Evolutionary conservation across 2,113 vertebrate species (phyloP).

Genomic region (Cettia cetti): DNA sequence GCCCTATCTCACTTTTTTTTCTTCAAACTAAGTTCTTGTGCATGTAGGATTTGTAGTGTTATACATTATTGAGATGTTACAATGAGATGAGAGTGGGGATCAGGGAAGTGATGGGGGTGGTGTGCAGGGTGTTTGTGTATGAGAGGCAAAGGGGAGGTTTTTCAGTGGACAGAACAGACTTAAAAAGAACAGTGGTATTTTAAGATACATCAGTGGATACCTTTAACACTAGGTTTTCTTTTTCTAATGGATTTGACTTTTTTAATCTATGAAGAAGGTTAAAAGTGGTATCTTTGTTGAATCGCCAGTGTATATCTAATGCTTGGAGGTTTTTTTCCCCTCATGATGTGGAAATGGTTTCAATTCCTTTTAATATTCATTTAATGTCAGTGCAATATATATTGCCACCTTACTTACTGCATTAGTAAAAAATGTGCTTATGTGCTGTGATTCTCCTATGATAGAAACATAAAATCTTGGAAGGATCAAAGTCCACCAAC

Average conservation of each 20-base stretch:
- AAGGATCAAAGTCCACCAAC: slow-evolving; percentile 70
- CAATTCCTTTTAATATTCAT: slow-evolving; percentile 70
- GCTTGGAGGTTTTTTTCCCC: neutral
- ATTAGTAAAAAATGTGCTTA: slow-evolving; percentile 72
- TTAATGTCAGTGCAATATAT: slow-evolving; percentile 71
- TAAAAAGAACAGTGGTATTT: neutral
- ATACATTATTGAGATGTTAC: neutral
- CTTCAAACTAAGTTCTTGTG: neutral
- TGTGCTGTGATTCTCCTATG: slow-evolving; percentile 67
- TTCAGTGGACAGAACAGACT: neutral
- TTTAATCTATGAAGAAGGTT: slow-evolving; percentile 44
- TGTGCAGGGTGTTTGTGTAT: neutral
- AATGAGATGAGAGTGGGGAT: neutral
- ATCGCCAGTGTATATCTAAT: neutral
- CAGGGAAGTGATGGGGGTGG: neutral
- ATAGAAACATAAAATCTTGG: slow-evolving; percentile 69
- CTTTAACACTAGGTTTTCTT: neutral
- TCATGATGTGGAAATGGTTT: slow-evolving; percentile 52
- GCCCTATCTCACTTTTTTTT: neutral
- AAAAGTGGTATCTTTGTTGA: slow-evolving; percentile 23
- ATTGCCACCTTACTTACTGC: slow-evolving; percentile 66
- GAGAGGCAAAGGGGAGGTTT: neutral
- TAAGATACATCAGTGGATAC: neutral
- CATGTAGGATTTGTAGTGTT: neutral
- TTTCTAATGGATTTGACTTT: neutral